These are phyloP conservation scores for Atlantisia rogersi DNA, from an alignment of 2,113 vertebrate genomes.

Conservation along the genomic window DNA sequence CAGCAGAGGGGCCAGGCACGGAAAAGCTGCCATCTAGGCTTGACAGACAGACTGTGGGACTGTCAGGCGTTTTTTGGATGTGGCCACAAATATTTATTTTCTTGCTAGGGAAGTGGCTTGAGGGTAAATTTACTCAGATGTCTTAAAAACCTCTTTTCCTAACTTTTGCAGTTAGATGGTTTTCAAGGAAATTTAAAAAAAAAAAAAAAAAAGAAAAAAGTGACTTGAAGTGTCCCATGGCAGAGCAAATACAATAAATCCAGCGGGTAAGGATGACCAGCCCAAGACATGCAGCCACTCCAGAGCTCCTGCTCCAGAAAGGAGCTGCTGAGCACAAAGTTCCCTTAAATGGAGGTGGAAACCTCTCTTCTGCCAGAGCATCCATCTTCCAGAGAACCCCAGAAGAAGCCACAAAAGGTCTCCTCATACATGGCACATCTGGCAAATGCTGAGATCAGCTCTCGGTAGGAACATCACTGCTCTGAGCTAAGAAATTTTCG, in stretches of 20 bases:
- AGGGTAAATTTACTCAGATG: background rate
- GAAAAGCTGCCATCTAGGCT: background rate
- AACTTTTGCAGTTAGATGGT: background rate
- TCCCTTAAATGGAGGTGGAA: background rate
- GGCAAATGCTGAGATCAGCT: background rate
- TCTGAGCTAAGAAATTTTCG: background rate
- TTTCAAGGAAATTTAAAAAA: background rate
- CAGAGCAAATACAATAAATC: background rate
- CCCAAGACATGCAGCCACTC: fast-evolving
- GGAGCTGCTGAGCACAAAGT: background rate
- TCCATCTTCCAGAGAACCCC: background rate
- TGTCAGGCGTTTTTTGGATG: background rate
- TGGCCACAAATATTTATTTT: conserved; percentile 45
- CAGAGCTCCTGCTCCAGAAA: background rate
- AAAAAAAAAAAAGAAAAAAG: too few relatives aligned
- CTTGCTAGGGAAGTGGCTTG: background rate
- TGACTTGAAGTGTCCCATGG: background rate
- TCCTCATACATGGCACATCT: fast-evolving
- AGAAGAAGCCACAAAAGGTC: fast-evolving
- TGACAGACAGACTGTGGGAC: background rate
- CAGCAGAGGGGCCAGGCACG: background rate
- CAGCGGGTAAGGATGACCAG: background rate
- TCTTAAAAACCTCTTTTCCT: background rate
- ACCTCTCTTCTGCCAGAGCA: background rate
- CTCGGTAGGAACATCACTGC: background rate